phyloP scores from a whole-genome alignment of 92 coral and sea anemone genomes.

The Meandrina meandrites region DNA sequence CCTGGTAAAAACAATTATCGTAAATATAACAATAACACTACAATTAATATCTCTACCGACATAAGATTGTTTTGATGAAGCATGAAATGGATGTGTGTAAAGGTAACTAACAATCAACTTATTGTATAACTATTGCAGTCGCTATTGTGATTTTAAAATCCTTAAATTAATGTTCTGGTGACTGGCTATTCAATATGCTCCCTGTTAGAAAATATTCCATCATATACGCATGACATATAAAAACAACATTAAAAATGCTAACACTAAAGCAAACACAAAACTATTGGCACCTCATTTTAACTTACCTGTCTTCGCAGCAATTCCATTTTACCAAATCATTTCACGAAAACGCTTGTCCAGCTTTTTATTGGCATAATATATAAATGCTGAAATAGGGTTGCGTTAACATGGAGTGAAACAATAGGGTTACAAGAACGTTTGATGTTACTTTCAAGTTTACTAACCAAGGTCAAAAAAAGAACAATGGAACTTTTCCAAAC shows the following conservation, averaged over 20 bases:
- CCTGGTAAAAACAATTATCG: not conserved
- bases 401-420: not conserved
- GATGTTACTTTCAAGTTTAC: not conserved
- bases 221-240: not conserved
- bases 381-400: not conserved
- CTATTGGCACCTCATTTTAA: not conserved
- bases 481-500: slow-evolving; percentile 3
- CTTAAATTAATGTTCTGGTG: not conserved
- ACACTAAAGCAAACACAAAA: not conserved
- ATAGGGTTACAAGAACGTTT: not conserved
- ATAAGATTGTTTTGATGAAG: too few species aligned
- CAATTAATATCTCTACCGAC: too few species aligned
- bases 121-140: not conserved
- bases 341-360: too few species aligned
- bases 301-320: not conserved
- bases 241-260: not conserved
- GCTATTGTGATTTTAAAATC: not conserved
- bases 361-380: not conserved
- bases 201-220: not conserved
- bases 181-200: not conserved
- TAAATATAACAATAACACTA: not conserved
- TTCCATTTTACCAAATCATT: too few species aligned
- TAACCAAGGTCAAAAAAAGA: not conserved
- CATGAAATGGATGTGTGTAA: not conserved
- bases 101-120: not conserved